phyloP scores from a whole-genome alignment of 2,113 vertebrate genomes.

The Dipodomys spectabilis region DNA sequence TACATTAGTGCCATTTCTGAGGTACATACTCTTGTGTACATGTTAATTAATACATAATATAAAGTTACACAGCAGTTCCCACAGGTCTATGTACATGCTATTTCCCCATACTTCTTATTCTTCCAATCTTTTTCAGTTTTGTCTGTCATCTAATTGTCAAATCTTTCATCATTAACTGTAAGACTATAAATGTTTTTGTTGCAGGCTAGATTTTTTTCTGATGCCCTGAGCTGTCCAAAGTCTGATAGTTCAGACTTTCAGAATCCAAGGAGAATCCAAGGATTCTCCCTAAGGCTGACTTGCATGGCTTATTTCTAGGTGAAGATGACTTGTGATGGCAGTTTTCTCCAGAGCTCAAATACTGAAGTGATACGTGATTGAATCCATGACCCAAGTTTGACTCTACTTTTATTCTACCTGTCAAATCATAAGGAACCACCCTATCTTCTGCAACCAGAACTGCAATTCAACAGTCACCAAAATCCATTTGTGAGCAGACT shows the following conservation, averaged over 20 bases:
- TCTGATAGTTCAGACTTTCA: background rate
- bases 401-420: background rate
- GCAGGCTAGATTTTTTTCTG: background rate
- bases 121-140: background rate
- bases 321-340: background rate
- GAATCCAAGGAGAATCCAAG: background rate
- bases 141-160: background rate
- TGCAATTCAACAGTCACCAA: background rate
- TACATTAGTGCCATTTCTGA: background rate
- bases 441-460: background rate
- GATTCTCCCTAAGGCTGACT: background rate
- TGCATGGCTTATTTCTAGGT: background rate
- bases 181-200: background rate
- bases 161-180: background rate
- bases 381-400: background rate
- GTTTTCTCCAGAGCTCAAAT: background rate
- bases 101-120: background rate
- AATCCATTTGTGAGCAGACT: background rate
- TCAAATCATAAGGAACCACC: background rate
- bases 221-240: background rate
- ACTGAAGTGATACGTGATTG: background rate
- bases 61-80: background rate
- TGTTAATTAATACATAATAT: background rate
- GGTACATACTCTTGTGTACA: background rate
- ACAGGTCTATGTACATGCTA: background rate